Evolutionary conservation across 2,888 invertebrate genomes (phyloP).

Genomic region (Amphiduros pacificus): DNA sequence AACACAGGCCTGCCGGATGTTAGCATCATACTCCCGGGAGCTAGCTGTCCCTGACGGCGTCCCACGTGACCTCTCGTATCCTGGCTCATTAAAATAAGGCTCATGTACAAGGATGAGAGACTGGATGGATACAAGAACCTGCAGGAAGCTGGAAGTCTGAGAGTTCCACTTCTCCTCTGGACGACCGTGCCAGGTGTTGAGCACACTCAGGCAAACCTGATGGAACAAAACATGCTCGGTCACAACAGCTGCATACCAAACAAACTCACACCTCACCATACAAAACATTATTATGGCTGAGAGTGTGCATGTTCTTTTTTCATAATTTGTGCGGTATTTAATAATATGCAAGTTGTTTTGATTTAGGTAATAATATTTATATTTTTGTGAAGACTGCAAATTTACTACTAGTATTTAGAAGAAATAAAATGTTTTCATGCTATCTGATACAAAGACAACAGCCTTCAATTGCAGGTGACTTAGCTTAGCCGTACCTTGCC

Average conservation of each 20-base stretch:
- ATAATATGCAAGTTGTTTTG: too few species aligned
- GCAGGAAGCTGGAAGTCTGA: constrained; percentile 87
- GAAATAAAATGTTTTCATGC: too few species aligned
- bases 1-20: constrained; percentile 91
- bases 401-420: too few species aligned
- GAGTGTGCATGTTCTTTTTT: too few species aligned
- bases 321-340: too few species aligned
- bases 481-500: too few species aligned
- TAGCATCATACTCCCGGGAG: constrained; percentile 91
- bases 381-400: too few species aligned
- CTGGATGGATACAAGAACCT: constrained; percentile 61
- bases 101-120: constrained; percentile 60
- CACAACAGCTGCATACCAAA: not conserved
- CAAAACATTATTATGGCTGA: too few species aligned
- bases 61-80: constrained; percentile 60
- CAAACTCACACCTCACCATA: not conserved
- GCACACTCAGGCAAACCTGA: constrained; percentile 79
- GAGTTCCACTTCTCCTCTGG: constrained; percentile 98
- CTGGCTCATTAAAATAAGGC: constrained; percentile 62
- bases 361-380: too few species aligned
- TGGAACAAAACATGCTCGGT: too few species aligned
- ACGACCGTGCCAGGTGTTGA: constrained; percentile 95
- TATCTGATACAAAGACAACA: too few species aligned
- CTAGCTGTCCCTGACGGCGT: constrained; percentile 76
- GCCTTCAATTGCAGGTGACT: too few species aligned